Base-by-base conservation (phyloP, 2,888 invertebrate species). In the Miltochrista miniata region DNA sequence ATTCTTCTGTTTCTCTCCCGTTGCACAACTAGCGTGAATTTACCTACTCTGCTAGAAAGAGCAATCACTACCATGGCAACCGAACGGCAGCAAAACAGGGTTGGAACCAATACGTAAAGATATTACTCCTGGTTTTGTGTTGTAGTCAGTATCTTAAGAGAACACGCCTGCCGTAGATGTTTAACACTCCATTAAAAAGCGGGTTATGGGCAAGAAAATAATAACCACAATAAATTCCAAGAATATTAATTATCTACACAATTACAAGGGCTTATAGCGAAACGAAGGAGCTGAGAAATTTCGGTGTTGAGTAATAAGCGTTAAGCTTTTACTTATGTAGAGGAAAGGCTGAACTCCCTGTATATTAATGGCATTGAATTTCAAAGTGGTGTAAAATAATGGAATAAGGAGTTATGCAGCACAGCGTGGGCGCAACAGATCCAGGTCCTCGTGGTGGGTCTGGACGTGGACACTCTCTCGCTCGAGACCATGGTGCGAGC, bases 171-270 rank as follows among this genome's bases (percentile, higher is more conserved):
- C 44, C 52, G 51, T 61, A 59, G 54, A 68, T 65, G 60, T 63
- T 69, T 55, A 64, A 61, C 65, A 59, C 48, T 44, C 60, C 54
- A 67, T 61, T 59, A 63, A 65, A 71, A 65, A 54, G 58, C 57
- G 56, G 51, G 50, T 68, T 64, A 68, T 68, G 49, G 57, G 39
- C 54, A 54, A 49, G 64, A 59, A 70, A 71, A 65, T 70, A 62
- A 68, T 68, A 59, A 64, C 53, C 45, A 55, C 53, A 47, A 63
- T 72, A 72, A 71, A 72, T 72, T 60, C 47, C 54, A 36, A 40
- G 54, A 56, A 67, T 66, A 70, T 65, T 71, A 72, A 72, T 72
- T 71, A 67, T 64, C 68, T 54, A 45, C 55, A 62, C 61, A 59
- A 64, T 72, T 65, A 65, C 65, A 52, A 67, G 69, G 61, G 68